Base-by-base conservation (phyloP, 2,888 invertebrate genomes). In the Fragum sueziense region DNA sequence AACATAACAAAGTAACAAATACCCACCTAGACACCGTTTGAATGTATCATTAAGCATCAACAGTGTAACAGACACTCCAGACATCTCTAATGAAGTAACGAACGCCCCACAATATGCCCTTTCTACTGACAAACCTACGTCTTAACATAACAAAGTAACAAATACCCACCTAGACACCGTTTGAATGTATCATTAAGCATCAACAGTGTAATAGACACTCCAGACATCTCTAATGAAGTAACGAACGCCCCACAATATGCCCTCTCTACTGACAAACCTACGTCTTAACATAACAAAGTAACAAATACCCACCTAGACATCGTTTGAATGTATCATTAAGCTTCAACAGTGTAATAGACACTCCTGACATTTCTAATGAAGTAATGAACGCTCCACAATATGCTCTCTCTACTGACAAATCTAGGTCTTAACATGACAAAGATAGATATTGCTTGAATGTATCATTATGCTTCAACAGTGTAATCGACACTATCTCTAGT, bases 221-320 rank as follows among this genome's bases (percentile, higher is more conserved):
- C 97, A 72, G 95, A 95, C 95, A 96, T 96, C 89, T 97, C 96
- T 62, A 97, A 91, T 0, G 97, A 96, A 0, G 97, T 96, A 93
- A 97, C 95, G 81, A 96, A 94, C 7, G 93, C 89, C 6, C 95
- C 95, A 80, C 94, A 94, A 91, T 94, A 95, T 51, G 95, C 93
- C 37, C 96, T 94, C 80, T 94, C 94, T 2, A 95, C 93, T 67
- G 76, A 88, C 51, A 95, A 94, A 6, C 94, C 93, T 69, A 83
- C 74, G 6, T 47, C 71, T n/a, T n/a, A n/a, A n/a, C n/a, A n/a
- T n/a, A n/a, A n/a, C n/a, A n/a, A n/a, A n/a, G n/a, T 17, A 74
- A 31, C 20, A 52, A 22, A 7, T 20, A 52, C 54, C 62, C 82
- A 91, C 91, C 90, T 27, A 91, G 82, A 70, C 87, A 92, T 76